Conservation (phyloP, 2,888 invertebrate species). For the Kuschelorhynchus macadamiae region DNA sequence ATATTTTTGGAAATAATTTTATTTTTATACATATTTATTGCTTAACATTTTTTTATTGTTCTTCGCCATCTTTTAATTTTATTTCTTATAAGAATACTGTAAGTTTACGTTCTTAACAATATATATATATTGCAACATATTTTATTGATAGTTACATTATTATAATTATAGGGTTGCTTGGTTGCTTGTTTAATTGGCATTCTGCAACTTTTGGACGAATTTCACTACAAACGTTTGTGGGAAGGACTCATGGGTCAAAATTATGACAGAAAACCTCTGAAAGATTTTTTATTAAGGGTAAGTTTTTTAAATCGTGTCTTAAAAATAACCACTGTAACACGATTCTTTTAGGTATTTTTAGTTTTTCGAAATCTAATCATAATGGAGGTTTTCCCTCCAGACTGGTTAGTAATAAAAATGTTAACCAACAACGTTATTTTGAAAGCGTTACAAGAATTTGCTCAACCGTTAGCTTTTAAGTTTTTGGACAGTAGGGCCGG, state of each 20-base stretch:
- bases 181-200: slow-evolving; percentile 90
- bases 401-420: slow-evolving; percentile 93
- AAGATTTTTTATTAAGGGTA: slow-evolving; percentile 88
- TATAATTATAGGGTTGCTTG: slow-evolving; percentile 83
- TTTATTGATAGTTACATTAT: too few species aligned
- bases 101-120: too few species aligned
- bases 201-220: slow-evolving; percentile 88
- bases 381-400: slow-evolving; percentile 86
- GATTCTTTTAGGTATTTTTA: slow-evolving; percentile 62
- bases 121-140: too few species aligned
- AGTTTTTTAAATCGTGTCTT: background rate
- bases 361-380: slow-evolving; percentile 86
- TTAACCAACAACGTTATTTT: slow-evolving; percentile 89
- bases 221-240: slow-evolving; percentile 90
- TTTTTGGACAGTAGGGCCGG: slow-evolving; percentile 81
- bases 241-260: slow-evolving; percentile 80
- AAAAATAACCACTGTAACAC: too few species aligned
- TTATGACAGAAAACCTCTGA: slow-evolving; percentile 83
- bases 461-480: slow-evolving; percentile 87
- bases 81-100: too few species aligned
- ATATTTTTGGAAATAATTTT: too few species aligned
- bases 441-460: slow-evolving; percentile 88
- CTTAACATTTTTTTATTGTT: too few species aligned
- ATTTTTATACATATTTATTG: too few species aligned
- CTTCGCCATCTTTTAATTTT: too few species aligned